Evolutionary conservation across 2,797 vertebrate genomes (phyloP), one percentile per base, ranked within the genome.

Genomic region (Chaenodraco wilsoni): DNA sequence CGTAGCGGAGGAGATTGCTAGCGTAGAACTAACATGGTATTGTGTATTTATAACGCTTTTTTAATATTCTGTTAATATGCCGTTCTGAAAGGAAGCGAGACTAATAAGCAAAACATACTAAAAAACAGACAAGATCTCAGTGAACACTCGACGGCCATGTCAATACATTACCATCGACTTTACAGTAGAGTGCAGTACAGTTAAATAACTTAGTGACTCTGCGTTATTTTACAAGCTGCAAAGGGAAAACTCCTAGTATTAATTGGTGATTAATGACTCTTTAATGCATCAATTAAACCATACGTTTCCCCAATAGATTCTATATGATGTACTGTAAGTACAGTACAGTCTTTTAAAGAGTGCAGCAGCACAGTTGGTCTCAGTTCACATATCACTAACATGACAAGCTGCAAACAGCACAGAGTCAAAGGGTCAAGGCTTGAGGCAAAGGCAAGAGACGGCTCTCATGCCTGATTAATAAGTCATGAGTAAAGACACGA

Each of bases 1-100:
- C 45, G 64, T 11, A 55, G 61, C 51, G 27, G 71, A 67, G 14
- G 55, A 54, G 69, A 41, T 16, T 19, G 64, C 64, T 58, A 54
- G 69, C 6, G 51, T 37, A 61, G 62, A 87, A 67, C 74, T 82
- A 72, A 81, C 58, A 16, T 4, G 27, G 55, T 56, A 65, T 21
- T 57, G 49, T 69, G 45, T 59, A 27, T 65, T 77, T 65, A 72
- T 44, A 48, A 15, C 49, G 69, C 12, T 6, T 56, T 65, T 65
- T 41, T 43, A n/a, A n/a, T n/a, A n/a, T n/a, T n/a, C n/a, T n/a
- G n/a, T n/a, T n/a, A n/a, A n/a, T n/a, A n/a, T n/a, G n/a, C n/a
- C n/a, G n/a, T 19, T 33, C 58, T 68, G 43, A 55, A 55, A 46
- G 13, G 12, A 33, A 58, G 71, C 23, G 68, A 78, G 21, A 79